Base-by-base conservation (phyloP, 2,113 vertebrate species). In the Tyrannus savana region DNA sequence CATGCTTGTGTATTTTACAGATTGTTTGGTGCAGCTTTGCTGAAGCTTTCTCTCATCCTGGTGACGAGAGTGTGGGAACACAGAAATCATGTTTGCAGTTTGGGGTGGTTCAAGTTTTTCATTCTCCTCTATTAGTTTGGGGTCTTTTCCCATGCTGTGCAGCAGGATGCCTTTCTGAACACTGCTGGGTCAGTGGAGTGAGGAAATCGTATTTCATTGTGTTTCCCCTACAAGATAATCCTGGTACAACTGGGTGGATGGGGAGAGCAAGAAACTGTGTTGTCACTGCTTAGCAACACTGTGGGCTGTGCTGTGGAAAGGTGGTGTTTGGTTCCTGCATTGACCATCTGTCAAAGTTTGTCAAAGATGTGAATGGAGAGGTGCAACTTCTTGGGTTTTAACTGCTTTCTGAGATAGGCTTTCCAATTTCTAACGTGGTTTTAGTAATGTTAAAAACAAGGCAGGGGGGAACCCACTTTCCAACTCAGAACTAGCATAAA, bases 271-370 rank as follows among this genome's bases (percentile, higher is more conserved):
- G 83, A 63, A 62, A 81, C 44, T 59, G 64, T 59, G 74, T 87
- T 90, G 74, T 82, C 84, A 82, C 60, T 96, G 95, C 91, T 89
- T 92, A 93, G 93, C 94, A 95, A 75, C 92, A 17, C 60, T 37
- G 13, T 25, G 23, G 60, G 64, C 83, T 27, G 0, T 35, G 33
- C 94, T 67, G 83, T 7, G 6, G 88, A 89, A 88, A 67, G 83
- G 88, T 84, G 79, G 21, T 44, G 52, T 63, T 90, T 55, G 59
- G 64, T 78, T 92, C 84, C 60, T 90, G 47, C 47, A 3, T 4
- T 63, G 55, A 39, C 86, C 89, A 84, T 93, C 94, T 95, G 85
- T 90, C 72, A 77, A 55, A 89, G 47, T 75, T 81, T 66, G 55
- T 77, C 8, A 7, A 52, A 47, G 75, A 71, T 7, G 25, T 49